These are phyloP conservation scores for Erannis defoliaria DNA, from an alignment of 2,888 invertebrate genomes.

Conservation along the genomic window DNA sequence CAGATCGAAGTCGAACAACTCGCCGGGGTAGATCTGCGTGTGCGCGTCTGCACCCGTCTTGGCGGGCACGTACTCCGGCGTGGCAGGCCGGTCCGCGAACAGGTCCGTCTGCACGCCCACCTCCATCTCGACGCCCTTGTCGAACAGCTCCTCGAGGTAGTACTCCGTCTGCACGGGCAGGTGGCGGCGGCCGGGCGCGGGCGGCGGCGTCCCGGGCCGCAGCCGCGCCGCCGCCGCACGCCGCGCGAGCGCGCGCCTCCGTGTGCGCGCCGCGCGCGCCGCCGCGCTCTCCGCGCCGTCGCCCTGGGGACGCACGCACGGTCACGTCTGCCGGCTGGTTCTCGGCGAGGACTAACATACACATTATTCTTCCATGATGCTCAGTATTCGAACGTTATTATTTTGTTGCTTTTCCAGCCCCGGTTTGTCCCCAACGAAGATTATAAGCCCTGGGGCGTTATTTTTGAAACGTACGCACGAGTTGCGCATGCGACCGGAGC, in stretches of 20 bases:
- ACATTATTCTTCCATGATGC: no score
- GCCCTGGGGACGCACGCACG: conserved; percentile 61
- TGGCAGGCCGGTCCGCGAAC: conserved; percentile 93
- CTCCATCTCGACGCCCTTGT: conserved; percentile 91
- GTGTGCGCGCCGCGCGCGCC: conserved; percentile 80
- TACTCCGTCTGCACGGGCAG: conserved; percentile 96
- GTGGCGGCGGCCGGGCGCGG: conserved; percentile 93
- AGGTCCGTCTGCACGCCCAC: conserved; percentile 95
- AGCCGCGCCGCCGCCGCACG: conserved; percentile 91
- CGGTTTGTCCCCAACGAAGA: no score
- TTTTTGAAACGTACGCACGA: no score
- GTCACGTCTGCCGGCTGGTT: background rate
- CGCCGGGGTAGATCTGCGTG: conserved; percentile 96
- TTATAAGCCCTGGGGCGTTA: no score
- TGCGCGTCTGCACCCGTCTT: conserved; percentile 92
- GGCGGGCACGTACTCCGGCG: conserved; percentile 92
- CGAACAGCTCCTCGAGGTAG: conserved; percentile 94
- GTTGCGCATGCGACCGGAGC: no score
- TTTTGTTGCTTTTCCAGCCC: no score
- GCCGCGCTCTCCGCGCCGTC: conserved; percentile 77
- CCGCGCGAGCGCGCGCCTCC: conserved; percentile 89
- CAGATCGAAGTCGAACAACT: conserved; percentile 96
- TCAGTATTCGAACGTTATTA: no score
- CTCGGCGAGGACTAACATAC: background rate
- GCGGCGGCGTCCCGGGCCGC: conserved; percentile 90